Conservation (phyloP, 2,888 invertebrate species). For the Pyralis farinalis region DNA sequence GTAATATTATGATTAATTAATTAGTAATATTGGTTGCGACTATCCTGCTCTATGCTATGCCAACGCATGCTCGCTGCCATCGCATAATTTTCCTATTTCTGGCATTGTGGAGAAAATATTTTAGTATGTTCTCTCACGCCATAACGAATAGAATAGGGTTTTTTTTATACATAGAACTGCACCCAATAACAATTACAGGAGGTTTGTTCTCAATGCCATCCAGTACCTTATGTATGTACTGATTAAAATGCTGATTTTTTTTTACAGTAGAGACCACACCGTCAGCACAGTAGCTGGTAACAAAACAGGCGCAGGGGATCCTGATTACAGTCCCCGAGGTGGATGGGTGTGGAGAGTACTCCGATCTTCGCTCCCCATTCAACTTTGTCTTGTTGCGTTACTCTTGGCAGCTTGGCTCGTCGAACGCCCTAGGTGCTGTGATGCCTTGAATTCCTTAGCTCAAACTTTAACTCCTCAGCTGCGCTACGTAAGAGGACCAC, state of each 20-base stretch:
- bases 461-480: constrained; percentile 89
- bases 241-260: constrained; percentile 13
- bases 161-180: too few species aligned
- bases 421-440: constrained; percentile 89
- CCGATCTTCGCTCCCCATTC: constrained; percentile 89
- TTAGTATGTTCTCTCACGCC: too few species aligned
- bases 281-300: constrained; percentile 52
- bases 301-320: constrained; percentile 79
- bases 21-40: too few species aligned
- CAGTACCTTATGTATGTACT: too few species aligned
- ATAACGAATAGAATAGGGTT: too few species aligned
- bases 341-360: constrained; percentile 88
- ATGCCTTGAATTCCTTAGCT: constrained; percentile 88
- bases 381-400: constrained; percentile 86
- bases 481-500: constrained; percentile 90
- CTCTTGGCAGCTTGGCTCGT: constrained; percentile 88
- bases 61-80: too few species aligned
- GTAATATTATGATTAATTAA: too few species aligned
- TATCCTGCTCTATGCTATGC: too few species aligned
- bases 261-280: constrained; percentile 42
- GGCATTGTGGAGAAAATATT: too few species aligned
- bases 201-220: too few species aligned
- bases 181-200: too few species aligned
- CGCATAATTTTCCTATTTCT: too few species aligned
- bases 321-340: constrained; percentile 75